Evolutionary conservation across 2,888 invertebrate species (phyloP).

Genomic region (Andricus quercusramuli): DNA sequence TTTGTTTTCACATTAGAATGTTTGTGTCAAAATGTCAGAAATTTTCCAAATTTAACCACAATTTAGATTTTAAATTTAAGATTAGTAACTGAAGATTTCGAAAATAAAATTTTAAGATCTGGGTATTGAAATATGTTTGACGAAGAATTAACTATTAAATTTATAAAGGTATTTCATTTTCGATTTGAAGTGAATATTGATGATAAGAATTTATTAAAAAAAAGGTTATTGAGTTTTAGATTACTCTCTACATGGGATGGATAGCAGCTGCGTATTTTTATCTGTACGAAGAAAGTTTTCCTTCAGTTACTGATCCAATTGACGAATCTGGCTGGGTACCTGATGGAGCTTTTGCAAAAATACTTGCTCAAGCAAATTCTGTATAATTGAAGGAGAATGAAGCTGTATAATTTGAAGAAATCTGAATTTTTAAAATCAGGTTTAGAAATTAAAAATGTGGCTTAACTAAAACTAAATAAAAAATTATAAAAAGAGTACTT

Average conservation of each 20-base stretch:
- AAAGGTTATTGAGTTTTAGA: neutral
- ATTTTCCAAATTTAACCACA: neutral
- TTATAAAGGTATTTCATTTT: neutral
- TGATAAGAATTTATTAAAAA: neutral
- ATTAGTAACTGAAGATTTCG: too few relatives aligned
- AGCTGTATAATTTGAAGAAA: neutral
- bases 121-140: neutral
- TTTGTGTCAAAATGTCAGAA: neutral
- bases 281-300: neutral
- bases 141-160: neutral
- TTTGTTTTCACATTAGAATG: neutral
- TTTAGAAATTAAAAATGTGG: too few relatives aligned
- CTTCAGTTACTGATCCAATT: constrained; percentile 54
- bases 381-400: too few relatives aligned
- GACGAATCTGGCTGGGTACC: constrained; percentile 70
- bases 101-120: neutral
- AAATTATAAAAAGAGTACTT: too few relatives aligned
- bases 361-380: constrained; percentile 38
- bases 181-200: neutral
- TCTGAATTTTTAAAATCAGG: neutral
- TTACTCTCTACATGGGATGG: constrained; percentile 2
- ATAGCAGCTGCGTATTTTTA: constrained; percentile 17
- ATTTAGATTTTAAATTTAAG: neutral
- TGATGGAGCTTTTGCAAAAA: constrained; percentile 62
- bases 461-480: too few relatives aligned